phyloP scores from a whole-genome alignment of 2,113 vertebrate genomes.

The Galbula dea region DNA sequence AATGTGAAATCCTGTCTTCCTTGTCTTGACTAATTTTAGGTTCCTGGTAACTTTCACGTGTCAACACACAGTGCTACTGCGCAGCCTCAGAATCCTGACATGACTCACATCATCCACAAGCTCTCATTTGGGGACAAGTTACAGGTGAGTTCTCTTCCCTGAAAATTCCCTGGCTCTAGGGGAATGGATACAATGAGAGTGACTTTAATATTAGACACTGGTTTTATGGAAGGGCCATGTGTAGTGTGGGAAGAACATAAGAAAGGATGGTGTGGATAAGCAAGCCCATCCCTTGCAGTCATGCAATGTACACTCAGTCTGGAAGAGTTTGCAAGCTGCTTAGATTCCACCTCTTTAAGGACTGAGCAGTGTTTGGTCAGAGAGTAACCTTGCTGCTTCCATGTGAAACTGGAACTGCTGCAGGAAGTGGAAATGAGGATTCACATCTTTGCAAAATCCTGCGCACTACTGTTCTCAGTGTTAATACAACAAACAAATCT shows the following conservation, averaged over 20 bases:
- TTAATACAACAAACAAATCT: background rate
- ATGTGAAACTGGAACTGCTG: background rate
- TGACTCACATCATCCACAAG: constrained; percentile 96
- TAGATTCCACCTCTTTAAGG: background rate
- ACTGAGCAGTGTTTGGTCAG: background rate
- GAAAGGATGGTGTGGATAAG: background rate
- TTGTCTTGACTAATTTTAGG: constrained; percentile 75
- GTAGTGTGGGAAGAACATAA: background rate
- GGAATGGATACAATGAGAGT: background rate
- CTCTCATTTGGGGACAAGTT: constrained; percentile 93
- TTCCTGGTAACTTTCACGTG: constrained; percentile 97
- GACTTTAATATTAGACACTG: background rate
- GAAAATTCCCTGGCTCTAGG: background rate
- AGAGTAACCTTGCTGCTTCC: background rate
- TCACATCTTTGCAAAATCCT: background rate
- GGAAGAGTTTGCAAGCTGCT: background rate
- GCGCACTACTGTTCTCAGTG: background rate
- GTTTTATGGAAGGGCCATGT: background rate
- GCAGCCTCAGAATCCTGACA: constrained; percentile 95
- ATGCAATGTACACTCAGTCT: rapidly evolving
- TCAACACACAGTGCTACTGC: constrained; percentile 98
- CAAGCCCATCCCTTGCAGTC: background rate
- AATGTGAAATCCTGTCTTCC: constrained; percentile 40
- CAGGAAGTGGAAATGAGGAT: background rate
- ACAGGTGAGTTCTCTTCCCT: constrained; percentile 75